These are phyloP conservation scores for Stenchaetothrips biformis DNA, from an alignment of 2,888 invertebrate genomes.

Conservation along the genomic window DNA sequence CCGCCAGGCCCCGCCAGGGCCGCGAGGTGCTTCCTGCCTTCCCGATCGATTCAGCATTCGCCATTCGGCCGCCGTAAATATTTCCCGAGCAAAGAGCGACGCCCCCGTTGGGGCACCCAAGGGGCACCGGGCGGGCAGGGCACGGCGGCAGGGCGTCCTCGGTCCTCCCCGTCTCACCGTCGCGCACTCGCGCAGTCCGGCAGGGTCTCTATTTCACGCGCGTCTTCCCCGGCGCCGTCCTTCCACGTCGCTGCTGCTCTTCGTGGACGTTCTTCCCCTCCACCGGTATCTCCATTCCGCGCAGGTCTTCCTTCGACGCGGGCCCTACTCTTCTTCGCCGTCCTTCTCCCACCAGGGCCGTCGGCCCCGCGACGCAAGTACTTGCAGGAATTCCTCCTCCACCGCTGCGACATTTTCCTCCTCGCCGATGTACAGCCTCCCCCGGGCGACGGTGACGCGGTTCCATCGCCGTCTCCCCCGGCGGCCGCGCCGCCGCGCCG, in stretches of 20 bases:
- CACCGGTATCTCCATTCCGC: background rate
- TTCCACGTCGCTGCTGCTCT: background rate
- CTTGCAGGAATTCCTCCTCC: too few species aligned
- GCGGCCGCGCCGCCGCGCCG: too few species aligned
- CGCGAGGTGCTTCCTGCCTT: constrained; percentile 16
- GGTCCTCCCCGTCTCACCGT: background rate
- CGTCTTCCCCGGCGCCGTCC: background rate
- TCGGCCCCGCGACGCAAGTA: background rate
- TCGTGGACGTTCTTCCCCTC: background rate
- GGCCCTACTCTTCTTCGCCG: background rate
- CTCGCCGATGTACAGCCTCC: too few species aligned
- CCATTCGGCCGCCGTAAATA: constrained; percentile 9
- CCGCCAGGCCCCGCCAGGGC: constrained; percentile 23
- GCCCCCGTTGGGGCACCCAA: background rate
- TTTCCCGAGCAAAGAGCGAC: constrained; percentile 3
- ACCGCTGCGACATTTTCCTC: too few species aligned
- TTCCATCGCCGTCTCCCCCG: too few species aligned
- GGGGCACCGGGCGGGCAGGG: background rate
- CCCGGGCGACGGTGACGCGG: too few species aligned
- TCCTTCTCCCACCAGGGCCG: background rate
- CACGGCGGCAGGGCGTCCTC: background rate
- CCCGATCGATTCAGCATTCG: background rate
- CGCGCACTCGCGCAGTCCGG: background rate
- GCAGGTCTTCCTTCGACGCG: background rate
- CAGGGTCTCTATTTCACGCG: constrained; percentile 5